Conservation (phyloP, 2,797 vertebrate genomes). For the Rhincodon typus region DNA sequence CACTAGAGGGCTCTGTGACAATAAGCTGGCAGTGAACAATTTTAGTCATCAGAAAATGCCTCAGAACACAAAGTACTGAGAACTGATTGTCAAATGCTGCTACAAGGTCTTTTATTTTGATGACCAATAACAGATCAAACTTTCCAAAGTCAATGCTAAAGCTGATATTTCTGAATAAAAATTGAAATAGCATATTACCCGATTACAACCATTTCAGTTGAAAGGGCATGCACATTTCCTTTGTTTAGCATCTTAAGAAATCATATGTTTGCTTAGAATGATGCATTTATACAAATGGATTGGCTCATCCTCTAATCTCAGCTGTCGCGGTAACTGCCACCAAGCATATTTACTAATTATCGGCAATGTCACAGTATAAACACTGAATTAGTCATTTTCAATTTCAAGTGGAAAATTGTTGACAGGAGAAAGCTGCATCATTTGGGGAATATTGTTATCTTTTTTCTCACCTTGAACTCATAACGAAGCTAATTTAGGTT, state of each 20-base stretch:
- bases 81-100: neutral
- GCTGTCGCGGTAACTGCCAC: neutral
- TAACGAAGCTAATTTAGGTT: neutral
- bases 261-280: neutral
- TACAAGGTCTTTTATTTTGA: neutral
- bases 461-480: neutral
- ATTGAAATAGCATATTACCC: neutral
- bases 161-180: neutral
- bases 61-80: neutral
- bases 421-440: neutral
- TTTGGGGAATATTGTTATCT: neutral
- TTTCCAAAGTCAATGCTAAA: neutral
- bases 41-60: neutral
- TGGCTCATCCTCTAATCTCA: neutral
- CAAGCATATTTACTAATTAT: neutral
- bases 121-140: neutral
- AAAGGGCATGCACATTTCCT: neutral
- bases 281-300: neutral
- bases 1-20: constrained; percentile 32
- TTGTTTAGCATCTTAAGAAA: neutral
- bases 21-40: neutral
- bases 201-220: neutral
- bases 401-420: neutral
- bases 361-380: neutral
- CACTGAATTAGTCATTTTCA: neutral